Evolutionary conservation across 2,113 vertebrate genomes (phyloP).

Genomic region (Chlamydotis undulata): DNA sequence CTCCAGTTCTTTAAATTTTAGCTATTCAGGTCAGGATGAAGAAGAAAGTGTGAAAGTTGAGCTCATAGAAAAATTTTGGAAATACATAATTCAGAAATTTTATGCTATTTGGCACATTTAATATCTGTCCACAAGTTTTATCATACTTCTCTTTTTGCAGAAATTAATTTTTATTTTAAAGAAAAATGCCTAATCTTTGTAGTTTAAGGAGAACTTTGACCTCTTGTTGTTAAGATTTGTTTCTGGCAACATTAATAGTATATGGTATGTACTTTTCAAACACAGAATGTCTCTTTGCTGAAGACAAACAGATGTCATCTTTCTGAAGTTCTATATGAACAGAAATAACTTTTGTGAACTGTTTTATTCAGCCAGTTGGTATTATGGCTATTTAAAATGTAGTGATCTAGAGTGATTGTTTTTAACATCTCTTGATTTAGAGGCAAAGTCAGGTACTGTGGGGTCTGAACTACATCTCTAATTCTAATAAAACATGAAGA

Average conservation of each 20-base stretch:
- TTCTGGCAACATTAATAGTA: neutral
- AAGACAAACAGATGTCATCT: neutral
- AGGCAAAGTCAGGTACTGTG: neutral
- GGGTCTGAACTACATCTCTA: neutral
- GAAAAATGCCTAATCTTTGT: neutral
- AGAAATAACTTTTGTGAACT: neutral
- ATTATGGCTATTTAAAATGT: neutral
- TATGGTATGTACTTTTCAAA: neutral
- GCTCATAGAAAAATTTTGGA: neutral
- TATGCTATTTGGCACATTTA: neutral
- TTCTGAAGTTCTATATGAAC: neutral
- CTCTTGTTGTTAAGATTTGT: neutral
- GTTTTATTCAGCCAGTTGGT: neutral
- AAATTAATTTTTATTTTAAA: neutral
- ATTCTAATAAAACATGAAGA: neutral
- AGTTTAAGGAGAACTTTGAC: neutral
- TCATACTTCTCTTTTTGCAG: neutral
- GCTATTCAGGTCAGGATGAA: neutral
- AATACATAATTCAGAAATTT: neutral
- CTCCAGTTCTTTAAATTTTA: slow-evolving; percentile 14
- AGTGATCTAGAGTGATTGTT: neutral
- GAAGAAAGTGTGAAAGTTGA: neutral
- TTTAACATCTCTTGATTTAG: neutral
- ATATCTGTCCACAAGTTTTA: neutral
- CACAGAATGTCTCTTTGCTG: neutral